Evolutionary conservation across 2,888 invertebrate species (phyloP).

Genomic region (Amiota mariae): DNA sequence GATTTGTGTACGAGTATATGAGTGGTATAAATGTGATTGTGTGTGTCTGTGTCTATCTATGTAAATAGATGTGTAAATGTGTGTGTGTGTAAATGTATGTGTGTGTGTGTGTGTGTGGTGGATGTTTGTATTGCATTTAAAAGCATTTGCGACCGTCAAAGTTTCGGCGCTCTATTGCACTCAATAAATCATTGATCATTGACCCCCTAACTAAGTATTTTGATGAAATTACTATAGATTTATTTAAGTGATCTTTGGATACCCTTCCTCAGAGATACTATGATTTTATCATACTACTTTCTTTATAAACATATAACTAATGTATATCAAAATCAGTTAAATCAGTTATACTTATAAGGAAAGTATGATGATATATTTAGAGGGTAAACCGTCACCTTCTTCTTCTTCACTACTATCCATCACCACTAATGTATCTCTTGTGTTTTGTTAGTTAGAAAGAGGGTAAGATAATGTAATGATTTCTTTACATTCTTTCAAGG

Average conservation of each 20-base stretch:
- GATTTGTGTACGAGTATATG: conserved; percentile 1
- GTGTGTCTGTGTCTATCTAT: background rate
- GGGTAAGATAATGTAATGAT: background rate
- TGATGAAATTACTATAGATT: too few relatives aligned
- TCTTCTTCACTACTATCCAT: too few relatives aligned
- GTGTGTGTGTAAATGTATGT: background rate
- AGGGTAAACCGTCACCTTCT: too few relatives aligned
- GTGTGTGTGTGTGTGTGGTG: background rate
- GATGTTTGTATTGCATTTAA: background rate
- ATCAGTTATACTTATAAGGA: too few relatives aligned
- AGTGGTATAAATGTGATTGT: background rate
- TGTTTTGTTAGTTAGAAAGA: background rate
- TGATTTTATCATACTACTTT: background rate
- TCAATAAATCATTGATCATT: background rate
- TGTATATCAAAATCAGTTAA: too few relatives aligned
- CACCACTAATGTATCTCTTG: too few relatives aligned
- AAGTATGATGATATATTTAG: too few relatives aligned
- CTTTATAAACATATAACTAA: background rate
- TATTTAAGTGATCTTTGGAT: too few relatives aligned
- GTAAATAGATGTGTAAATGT: background rate
- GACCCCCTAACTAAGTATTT: background rate
- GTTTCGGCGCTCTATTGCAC: background rate
- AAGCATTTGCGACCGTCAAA: conserved; percentile 11
- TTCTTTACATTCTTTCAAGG: background rate
- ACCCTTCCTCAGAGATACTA: too few relatives aligned